Evolutionary conservation across 2,888 invertebrate species (phyloP).

Genomic region (Melanotus villosus): DNA sequence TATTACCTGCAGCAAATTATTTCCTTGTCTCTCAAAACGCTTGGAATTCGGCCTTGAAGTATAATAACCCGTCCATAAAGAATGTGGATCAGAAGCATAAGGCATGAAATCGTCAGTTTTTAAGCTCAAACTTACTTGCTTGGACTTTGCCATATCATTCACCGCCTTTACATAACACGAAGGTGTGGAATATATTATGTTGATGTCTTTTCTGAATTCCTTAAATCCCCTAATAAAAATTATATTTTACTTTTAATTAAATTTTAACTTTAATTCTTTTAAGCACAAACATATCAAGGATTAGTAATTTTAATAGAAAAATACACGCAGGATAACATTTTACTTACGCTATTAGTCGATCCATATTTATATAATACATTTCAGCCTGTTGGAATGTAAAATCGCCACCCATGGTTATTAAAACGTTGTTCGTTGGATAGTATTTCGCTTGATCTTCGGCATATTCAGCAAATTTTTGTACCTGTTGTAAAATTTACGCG

Average conservation of each 20-base stretch:
- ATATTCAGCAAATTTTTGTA: slow-evolving; percentile 58
- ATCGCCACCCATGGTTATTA: slow-evolving; percentile 78
- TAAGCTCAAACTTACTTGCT: slow-evolving; percentile 57
- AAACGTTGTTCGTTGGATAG: slow-evolving; percentile 72
- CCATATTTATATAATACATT: slow-evolving; percentile 74
- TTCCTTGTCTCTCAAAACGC: slow-evolving; percentile 47
- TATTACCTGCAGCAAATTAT: slow-evolving; percentile 51
- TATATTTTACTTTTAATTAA: too few relatives aligned
- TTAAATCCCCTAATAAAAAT: slow-evolving; percentile 17
- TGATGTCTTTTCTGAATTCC: slow-evolving; percentile 65
- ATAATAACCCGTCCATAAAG: slow-evolving; percentile 50
- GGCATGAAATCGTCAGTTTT: slow-evolving; percentile 78
- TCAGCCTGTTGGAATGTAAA: slow-evolving; percentile 75
- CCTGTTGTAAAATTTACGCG: slow-evolving; percentile 59
- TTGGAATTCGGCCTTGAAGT: slow-evolving; percentile 50
- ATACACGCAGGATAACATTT: too few relatives aligned
- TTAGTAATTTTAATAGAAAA: too few relatives aligned
- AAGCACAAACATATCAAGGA: too few relatives aligned
- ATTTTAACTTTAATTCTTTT: too few relatives aligned
- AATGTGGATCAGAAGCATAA: slow-evolving; percentile 70
- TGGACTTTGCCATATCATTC: slow-evolving; percentile 65
- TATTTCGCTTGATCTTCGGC: slow-evolving; percentile 61
- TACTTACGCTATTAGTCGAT: slow-evolving; percentile 68
- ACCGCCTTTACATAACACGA: slow-evolving; percentile 85
- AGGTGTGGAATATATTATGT: slow-evolving; percentile 86